Conservation (phyloP, 2,113 vertebrate genomes). For the Malurus melanocephalus region DNA sequence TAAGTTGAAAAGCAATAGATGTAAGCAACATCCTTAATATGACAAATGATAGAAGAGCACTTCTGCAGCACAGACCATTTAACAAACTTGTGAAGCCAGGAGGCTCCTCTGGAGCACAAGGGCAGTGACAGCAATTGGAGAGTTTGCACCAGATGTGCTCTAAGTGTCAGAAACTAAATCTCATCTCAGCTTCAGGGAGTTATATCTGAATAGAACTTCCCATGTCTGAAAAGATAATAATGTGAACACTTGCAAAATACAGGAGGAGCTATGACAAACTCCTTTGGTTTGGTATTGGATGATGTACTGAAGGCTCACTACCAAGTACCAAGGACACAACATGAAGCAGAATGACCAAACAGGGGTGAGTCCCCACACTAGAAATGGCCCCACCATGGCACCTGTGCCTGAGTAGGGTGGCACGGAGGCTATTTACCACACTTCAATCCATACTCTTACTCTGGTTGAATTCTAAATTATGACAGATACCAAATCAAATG, state of each 20-base stretch:
- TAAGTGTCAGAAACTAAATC: background rate
- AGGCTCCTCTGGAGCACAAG: background rate
- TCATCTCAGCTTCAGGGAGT: background rate
- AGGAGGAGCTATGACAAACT: background rate
- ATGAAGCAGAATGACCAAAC: background rate
- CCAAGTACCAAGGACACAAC: background rate
- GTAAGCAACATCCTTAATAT: background rate
- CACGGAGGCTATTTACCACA: background rate
- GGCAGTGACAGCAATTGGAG: background rate
- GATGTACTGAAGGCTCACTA: background rate
- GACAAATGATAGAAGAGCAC: background rate
- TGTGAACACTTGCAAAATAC: background rate
- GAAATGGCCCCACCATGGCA: background rate
- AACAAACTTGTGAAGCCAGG: background rate
- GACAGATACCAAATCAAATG: background rate
- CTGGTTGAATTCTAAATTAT: background rate
- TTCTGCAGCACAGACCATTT: background rate
- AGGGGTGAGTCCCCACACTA: accelerated
- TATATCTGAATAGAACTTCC: background rate
- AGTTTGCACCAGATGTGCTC: background rate
- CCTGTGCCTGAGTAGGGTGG: background rate
- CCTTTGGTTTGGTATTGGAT: background rate
- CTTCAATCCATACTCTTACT: background rate
- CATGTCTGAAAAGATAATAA: background rate
- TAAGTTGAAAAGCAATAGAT: background rate